phyloP scores from a whole-genome alignment of 53 echinoderm and acorn worm genomes.

The Holothuria scabra region DNA sequence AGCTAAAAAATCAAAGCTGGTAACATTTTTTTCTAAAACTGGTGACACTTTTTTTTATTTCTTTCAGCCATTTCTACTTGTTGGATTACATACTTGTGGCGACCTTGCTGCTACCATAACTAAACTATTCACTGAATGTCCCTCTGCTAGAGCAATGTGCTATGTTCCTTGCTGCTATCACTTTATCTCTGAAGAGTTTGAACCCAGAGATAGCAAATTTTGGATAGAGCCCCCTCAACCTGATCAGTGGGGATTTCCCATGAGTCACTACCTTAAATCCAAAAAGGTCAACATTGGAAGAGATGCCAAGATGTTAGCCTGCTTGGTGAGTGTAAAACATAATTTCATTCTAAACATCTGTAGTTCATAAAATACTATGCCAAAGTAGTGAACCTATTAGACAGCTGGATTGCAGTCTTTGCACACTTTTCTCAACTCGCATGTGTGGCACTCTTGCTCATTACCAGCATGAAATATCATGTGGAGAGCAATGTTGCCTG shows the following conservation, averaged over 20 bases:
- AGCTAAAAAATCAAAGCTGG: neutral
- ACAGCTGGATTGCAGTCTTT: no score
- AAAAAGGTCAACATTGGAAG: constrained; percentile 68
- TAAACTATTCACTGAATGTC: constrained; percentile 69
- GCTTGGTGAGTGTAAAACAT: constrained; percentile 64
- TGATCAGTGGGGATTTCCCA: constrained; percentile 79
- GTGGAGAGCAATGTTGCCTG: no score
- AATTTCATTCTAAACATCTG: no score
- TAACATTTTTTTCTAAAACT: no score
- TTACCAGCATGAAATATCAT: no score
- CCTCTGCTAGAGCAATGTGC: constrained; percentile 63
- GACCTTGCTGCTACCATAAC: constrained; percentile 85
- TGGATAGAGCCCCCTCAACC: constrained; percentile 50
- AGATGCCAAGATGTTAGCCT: constrained; percentile 80
- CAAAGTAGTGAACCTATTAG: no score
- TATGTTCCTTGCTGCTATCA: constrained; percentile 91
- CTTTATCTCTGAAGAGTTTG: constrained; percentile 87
- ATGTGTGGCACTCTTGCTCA: no score
- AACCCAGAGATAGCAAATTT: constrained; percentile 54
- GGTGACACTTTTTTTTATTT: neutral
- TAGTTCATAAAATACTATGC: no score
- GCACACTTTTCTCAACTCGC: no score
- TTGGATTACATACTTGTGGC: constrained; percentile 94
- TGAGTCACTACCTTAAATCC: constrained; percentile 70
- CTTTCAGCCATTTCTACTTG: constrained; percentile 72